A percentile compares a stretch with the other conserved stretches of the same genome.
phyloP scores from a whole-genome alignment of 2,113 vertebrate species.

The Eretmodus cyanostictus region DNA sequence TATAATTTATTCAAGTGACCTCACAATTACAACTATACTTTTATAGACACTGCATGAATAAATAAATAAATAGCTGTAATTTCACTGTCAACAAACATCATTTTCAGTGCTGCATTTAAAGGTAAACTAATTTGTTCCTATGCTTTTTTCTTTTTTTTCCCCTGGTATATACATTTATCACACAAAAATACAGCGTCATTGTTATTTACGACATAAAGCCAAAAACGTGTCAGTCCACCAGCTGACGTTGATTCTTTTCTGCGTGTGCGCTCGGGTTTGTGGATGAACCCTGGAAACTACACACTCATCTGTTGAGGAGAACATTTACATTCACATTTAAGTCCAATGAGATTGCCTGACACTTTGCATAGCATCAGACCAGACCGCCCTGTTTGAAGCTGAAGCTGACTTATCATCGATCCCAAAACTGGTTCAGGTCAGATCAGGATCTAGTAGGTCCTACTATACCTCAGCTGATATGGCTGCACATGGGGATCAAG shows the following conservation, averaged over 20 bases:
- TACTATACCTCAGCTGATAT: neutral
- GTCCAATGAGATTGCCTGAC: slow-evolving; percentile 7
- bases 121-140: slow-evolving; percentile 62
- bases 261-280: neutral
- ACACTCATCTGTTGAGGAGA: slow-evolving; percentile 11
- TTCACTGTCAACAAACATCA: slow-evolving; percentile 55
- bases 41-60: slow-evolving; percentile 55
- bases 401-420: neutral
- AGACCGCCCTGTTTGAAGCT: neutral
- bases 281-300: slow-evolving; percentile 10
- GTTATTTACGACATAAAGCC: slow-evolving; percentile 68
- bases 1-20: slow-evolving; percentile 58
- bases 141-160: slow-evolving; percentile 1
- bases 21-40: slow-evolving; percentile 61
- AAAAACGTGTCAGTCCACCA: slow-evolving; percentile 66
- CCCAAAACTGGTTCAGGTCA: neutral
- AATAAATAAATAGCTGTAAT: slow-evolving; percentile 34
- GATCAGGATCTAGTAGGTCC: neutral
- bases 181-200: slow-evolving; percentile 83
- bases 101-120: slow-evolving; percentile 70
- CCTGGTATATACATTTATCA: slow-evolving; percentile 64
- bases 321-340: slow-evolving; percentile 55
- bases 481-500: neutral
- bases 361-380: slow-evolving; percentile 52
- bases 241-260: slow-evolving; percentile 46